Evolutionary conservation across 2,113 vertebrate species (phyloP).

Genomic region (Oncorhynchus masou): DNA sequence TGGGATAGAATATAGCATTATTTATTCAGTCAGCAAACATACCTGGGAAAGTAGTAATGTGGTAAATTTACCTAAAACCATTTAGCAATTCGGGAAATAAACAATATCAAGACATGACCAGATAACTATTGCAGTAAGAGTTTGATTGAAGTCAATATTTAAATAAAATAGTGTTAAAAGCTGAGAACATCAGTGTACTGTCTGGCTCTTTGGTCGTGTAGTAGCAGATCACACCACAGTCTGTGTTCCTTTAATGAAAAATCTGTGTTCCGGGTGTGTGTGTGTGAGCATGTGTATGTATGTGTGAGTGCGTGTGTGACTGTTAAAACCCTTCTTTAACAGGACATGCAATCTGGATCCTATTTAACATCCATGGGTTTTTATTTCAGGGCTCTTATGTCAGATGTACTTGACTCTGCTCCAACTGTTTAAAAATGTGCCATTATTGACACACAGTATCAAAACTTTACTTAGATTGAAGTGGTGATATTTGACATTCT

Average conservation of each 20-base stretch:
- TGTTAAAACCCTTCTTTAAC: slow-evolving; percentile 59
- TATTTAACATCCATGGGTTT: slow-evolving; percentile 61
- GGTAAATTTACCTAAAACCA: too few species aligned
- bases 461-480: slow-evolving; percentile 6
- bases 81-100: too few species aligned
- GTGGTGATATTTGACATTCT: background rate
- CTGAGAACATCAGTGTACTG: slow-evolving; percentile 58
- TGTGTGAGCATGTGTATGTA: background rate
- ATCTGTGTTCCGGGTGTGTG: background rate
- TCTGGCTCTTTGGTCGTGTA: slow-evolving; percentile 25
- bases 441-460: slow-evolving; percentile 45
- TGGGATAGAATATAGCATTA: too few species aligned
- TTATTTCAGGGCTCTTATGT: slow-evolving; percentile 52
- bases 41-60: too few species aligned
- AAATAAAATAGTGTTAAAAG: slow-evolving; percentile 40
- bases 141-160: too few species aligned
- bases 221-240: background rate
- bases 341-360: slow-evolving; percentile 63
- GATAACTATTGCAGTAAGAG: too few species aligned
- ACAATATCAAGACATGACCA: too few species aligned
- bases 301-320: slow-evolving; percentile 8
- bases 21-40: too few species aligned
- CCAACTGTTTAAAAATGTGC: slow-evolving; percentile 41
- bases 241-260: background rate
- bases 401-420: slow-evolving; percentile 59